Conservation (phyloP, 2,797 vertebrate species). For the Aldrovandia affinis region DNA sequence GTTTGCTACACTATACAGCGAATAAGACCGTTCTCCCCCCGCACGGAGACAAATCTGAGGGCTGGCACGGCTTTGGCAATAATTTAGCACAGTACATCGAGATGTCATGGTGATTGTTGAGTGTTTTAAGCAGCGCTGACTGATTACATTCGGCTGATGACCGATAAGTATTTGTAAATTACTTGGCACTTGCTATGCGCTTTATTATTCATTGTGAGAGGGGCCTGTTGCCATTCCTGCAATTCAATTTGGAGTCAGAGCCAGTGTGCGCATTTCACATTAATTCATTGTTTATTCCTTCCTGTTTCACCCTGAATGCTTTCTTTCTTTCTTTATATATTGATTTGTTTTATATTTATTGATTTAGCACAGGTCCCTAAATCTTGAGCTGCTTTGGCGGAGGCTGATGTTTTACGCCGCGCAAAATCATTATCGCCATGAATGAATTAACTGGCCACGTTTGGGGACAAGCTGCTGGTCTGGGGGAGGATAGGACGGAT, state of each 20-base stretch:
- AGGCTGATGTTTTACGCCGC: neutral
- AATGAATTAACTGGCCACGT: no score
- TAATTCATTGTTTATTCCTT: neutral
- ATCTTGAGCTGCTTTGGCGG: slow-evolving; percentile 4
- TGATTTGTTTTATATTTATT: no score
- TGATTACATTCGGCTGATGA: slow-evolving; percentile 10
- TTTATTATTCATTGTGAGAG: slow-evolving; percentile 19
- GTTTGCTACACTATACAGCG: neutral
- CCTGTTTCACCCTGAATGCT: neutral
- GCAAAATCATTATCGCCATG: no score
- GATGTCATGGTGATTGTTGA: slow-evolving; percentile 20
- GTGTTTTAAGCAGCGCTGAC: slow-evolving; percentile 4
- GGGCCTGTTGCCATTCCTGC: neutral
- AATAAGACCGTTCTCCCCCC: neutral
- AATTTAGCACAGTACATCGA: neutral
- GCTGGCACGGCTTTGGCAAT: neutral
- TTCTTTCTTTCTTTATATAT: no score
- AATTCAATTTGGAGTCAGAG: no score
- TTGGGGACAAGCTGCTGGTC: neutral
- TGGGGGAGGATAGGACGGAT: neutral
- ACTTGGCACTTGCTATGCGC: neutral
- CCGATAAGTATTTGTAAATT: slow-evolving; percentile 8
- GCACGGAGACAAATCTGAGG: neutral
- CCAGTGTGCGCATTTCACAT: neutral
- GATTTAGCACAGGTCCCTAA: neutral